Evolutionary conservation across 2,113 vertebrate genomes (phyloP), one percentile per base, ranked within the genome.

Genomic region (Seriola quinqueradiata): DNA sequence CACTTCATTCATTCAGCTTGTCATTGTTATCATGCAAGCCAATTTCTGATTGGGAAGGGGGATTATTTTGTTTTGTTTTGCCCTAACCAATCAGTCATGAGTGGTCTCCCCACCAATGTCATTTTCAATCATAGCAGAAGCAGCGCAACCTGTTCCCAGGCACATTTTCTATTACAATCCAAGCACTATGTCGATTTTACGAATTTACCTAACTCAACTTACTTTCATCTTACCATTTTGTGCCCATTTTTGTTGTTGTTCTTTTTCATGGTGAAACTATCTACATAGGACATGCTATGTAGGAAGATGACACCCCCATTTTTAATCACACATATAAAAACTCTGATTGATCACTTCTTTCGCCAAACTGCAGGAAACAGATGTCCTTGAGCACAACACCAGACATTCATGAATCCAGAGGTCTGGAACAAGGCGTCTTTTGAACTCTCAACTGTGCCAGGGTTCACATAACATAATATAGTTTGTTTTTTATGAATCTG

Each of bases 21-120:
- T 76, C 58, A 72, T 40, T 19, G 36, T 65, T 34, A 36, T 54
- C 57, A 63, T 44, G 12, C 55, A 36, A 50, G 58, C 32, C 25
- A 60, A 52, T 74, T 59, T 74, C 58, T 50, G 13, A 5, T 32
- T 34, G 11, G 28, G 42, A 16, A 4, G 9, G 40, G 11, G 28
- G 8, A 13, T 70, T 54, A 13, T 52, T 52, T 21, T 13, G 32
- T 54, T 54, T 23, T 52, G 25, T 34, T n/a, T 54, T 38, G 34
- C 34, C 34, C 60, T 5, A 60, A 60, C 28, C 6, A 5, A 60
- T 68, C 48, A 36, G 19, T 54, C 1, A 6, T 17, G 14, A 60
- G 58, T 34, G 6, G 36, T 34, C 59, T 21, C 21, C 28, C 32
- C 16, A 19, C 17, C 34, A 1, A 16, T 28, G 25, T 28, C 55